phyloP scores from a whole-genome alignment of 2,888 invertebrate species.

The Brassicogethes aeneus region DNA sequence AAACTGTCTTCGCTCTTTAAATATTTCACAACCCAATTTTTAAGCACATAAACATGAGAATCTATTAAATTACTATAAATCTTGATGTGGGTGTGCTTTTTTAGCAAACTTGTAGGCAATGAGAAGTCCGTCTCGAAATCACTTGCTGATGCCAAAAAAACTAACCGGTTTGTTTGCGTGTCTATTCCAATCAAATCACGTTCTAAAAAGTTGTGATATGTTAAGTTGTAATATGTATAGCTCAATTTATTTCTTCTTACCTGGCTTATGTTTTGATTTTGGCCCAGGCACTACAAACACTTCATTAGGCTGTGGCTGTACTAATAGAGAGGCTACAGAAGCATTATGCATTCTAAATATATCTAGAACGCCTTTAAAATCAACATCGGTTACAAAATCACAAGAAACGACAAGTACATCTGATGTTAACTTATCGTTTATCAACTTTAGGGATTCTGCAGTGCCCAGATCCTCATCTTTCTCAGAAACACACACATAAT shows the following conservation, averaged over 20 bases:
- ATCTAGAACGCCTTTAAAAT: constrained; percentile 73
- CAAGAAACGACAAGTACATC: constrained; percentile 85
- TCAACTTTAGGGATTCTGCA: constrained; percentile 78
- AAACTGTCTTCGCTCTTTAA: constrained; percentile 54
- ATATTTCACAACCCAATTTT: constrained; percentile 75
- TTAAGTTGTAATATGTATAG: background rate
- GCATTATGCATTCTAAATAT: constrained; percentile 80
- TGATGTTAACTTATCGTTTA: constrained; percentile 68
- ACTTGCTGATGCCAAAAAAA: constrained; percentile 84
- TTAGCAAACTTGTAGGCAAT: constrained; percentile 61
- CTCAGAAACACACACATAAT: constrained; percentile 63
- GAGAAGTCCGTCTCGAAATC: constrained; percentile 79
- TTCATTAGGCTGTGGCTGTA: constrained; percentile 58
- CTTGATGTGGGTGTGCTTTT: constrained; percentile 67
- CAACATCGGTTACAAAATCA: constrained; percentile 80
- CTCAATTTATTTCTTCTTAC: constrained; percentile 33
- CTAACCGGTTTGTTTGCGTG: constrained; percentile 65
- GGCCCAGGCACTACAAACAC: constrained; percentile 68
- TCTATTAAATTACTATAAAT: constrained; percentile 74
- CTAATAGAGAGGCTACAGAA: constrained; percentile 68
- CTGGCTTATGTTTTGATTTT: constrained; percentile 76
- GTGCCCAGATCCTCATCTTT: constrained; percentile 81
- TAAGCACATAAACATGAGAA: constrained; percentile 85
- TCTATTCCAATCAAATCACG: constrained; percentile 83
- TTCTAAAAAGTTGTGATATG: constrained; percentile 48